Percentiles rank a stretch among this genome's conserved stretches.
Evolutionary conservation across 1,140 invertebrate species (phyloP).

Genomic region (Lutraria rhynchaena): DNA sequence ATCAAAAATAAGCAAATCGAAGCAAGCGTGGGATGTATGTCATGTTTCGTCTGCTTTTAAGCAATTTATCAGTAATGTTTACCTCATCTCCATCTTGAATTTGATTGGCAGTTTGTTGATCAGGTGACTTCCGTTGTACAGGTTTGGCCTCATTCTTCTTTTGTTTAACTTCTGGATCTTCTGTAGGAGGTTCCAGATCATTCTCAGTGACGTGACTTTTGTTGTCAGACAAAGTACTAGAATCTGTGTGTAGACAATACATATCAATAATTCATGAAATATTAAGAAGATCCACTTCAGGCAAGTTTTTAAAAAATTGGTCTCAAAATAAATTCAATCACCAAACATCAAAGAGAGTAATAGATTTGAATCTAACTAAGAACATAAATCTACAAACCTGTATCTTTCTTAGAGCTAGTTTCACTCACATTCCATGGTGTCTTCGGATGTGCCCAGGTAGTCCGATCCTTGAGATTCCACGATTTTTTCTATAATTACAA

Average conservation of each 20-base stretch:
- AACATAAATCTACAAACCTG: constrained; percentile 18
- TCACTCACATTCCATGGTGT: constrained; percentile 73
- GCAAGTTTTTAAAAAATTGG: too few species aligned
- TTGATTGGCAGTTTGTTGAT: constrained; percentile 25
- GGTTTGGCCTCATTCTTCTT: background rate
- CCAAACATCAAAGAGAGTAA: too few species aligned
- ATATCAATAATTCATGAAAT: too few species aligned
- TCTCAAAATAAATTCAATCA: too few species aligned
- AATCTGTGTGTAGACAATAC: background rate
- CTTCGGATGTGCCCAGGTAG: constrained; percentile 76
- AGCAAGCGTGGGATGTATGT: too few species aligned
- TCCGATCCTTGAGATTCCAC: constrained; percentile 75
- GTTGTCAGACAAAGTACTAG: constrained; percentile 26
- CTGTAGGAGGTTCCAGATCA: constrained; percentile 27
- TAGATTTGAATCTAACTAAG: too few species aligned
- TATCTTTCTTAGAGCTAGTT: constrained; percentile 43
- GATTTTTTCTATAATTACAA: constrained; percentile 65
- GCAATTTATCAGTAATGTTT: too few species aligned
- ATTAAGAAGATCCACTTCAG: too few species aligned
- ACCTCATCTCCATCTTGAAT: constrained; percentile 44
- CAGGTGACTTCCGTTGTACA: constrained; percentile 42
- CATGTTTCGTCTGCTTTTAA: too few species aligned
- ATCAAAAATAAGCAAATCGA: too few species aligned
- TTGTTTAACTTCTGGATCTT: background rate
- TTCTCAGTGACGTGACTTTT: constrained; percentile 41